Base-by-base conservation (phyloP, 2,888 invertebrate genomes). In the Nymphalis urticae region DNA sequence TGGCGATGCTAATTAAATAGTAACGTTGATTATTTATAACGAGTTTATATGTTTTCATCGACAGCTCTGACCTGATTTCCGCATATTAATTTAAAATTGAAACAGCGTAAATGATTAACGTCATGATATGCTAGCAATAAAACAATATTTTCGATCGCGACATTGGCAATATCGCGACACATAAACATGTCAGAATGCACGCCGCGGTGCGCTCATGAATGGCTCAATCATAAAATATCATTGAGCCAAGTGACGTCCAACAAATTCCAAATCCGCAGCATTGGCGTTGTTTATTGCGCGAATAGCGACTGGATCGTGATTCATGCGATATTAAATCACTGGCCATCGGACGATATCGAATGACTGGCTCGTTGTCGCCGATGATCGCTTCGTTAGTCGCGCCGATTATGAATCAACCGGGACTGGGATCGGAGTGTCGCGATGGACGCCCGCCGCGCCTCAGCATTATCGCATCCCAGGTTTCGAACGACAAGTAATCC, bases 201-300 rank as follows among this genome's bases (percentile, higher is more conserved):
- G 58, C 42, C 58, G 58, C 58, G 58, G 36, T 58, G 58, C 58
- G 58, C 58, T 42, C 58, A 58, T 58, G 58, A 58, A 58, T 19
- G 42, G 58, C 58, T 58, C 76, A 72, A 75, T 75, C 76, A 73
- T 75, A 75, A 74, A 76, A 72, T 73, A 74, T 74, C 72, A 72
- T 73, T 66, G 67, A 65, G 69, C 50, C 71, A 72, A 72, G 69
- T 53, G 70, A 72, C 71, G 62, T 42, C 64, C 64, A 64, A 68
- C 72, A 73, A 73, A 74, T 75, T 66, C 51, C 58, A 59, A 73
- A 64, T 70, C 63, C 61, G 66, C 62, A 48, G 59, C 56, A 50
- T 27, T 27, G 53, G 60, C 62, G 71, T 65, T 68, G 72, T 68
- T 63, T 72, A 73, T 72, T 62, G 62, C 72, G 48, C 59, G 71